Evolutionary conservation across 2,113 vertebrate genomes (phyloP), one percentile per base, ranked within the genome.

Genomic region (Microtus oregoni): DNA sequence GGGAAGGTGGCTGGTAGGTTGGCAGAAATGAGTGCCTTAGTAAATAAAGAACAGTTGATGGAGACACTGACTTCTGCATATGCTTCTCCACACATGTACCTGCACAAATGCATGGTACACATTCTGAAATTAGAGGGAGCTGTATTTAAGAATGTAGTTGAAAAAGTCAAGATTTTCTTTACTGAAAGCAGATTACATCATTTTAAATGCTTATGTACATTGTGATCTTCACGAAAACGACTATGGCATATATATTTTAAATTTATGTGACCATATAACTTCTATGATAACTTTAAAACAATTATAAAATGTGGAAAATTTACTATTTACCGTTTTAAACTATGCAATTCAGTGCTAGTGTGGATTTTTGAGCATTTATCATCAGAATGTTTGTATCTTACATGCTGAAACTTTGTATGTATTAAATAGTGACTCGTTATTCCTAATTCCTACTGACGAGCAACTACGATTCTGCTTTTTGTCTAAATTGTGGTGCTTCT

Each of bases 181-280:
- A 47, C 24, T 81, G 47, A 93, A 91, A 89, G 81, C 35, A 63
- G 22, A 78, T 3, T 20, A 44, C 50, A 35, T 65, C 4, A 3
- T 72, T 94, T 82, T 35, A 94, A 81, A 65, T 95, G 24, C 22
- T 50, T 35, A 6, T 93, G 13, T 32, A 58, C 32, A 82, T 88
- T 90, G 52, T 95, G 10, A 65, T 61, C 76, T 96, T 50, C 13
- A 96, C 30, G 58, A 88, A 88, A 95, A 24, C 7, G 12, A 77
- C 30, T 90, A 4, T 89, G 52, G 67, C 92, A 41, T 93, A 3
- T 38, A 63, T 63, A 81, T 58, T 58, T 93, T 11, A 90, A 82
- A 86, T 61, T 76, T 24, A 0, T 83, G 24, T 89, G 75, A 68
- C 67, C 26, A 30, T 11, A 19, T 90, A 85, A 65, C 20, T 61